phyloP scores from a whole-genome alignment of 1,140 invertebrate species.

The Chymomyza costata region DNA sequence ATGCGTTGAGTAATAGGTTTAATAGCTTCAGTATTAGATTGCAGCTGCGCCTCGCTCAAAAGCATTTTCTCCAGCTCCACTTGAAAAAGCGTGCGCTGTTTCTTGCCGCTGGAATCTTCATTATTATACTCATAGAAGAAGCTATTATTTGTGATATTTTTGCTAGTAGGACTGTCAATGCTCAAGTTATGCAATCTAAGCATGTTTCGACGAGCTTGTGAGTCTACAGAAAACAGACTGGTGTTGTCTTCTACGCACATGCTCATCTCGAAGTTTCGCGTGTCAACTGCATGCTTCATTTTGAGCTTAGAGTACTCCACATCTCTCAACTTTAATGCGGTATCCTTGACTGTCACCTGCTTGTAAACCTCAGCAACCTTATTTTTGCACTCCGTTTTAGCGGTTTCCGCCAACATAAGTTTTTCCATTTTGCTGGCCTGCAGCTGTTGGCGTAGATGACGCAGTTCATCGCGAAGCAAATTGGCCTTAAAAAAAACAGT shows the following conservation, averaged over 20 bases:
- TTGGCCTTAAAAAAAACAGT: conserved; percentile 22
- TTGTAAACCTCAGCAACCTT: conserved; percentile 50
- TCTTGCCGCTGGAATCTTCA: conserved; percentile 16
- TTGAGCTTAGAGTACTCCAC: conserved; percentile 43
- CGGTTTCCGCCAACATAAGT: conserved; percentile 40
- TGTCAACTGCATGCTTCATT: conserved; percentile 41
- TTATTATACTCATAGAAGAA: conserved; percentile 17
- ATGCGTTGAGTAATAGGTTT: conserved; percentile 16
- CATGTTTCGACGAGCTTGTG: conserved; percentile 16
- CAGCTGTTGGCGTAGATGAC: conserved; percentile 53
- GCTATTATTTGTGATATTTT: background rate
- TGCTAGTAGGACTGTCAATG: conserved; percentile 10
- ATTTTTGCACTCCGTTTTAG: conserved; percentile 41
- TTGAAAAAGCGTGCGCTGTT: conserved; percentile 44
- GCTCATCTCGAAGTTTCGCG: conserved; percentile 7
- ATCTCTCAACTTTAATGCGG: conserved; percentile 29
- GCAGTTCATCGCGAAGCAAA: conserved; percentile 62
- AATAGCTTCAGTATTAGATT: conserved; percentile 16
- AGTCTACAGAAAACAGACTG: background rate
- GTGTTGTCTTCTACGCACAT: background rate
- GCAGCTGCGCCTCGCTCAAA: conserved; percentile 41
- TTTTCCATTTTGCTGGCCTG: conserved; percentile 62
- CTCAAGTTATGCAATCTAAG: conserved; percentile 32
- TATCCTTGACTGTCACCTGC: conserved; percentile 44
- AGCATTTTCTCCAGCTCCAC: conserved; percentile 50